A percentile compares a stretch with the other conserved stretches of the same genome.
These are phyloP conservation scores for Antrozous pallidus DNA, from an alignment of 2,797 vertebrate genomes.

Conservation along the genomic window DNA sequence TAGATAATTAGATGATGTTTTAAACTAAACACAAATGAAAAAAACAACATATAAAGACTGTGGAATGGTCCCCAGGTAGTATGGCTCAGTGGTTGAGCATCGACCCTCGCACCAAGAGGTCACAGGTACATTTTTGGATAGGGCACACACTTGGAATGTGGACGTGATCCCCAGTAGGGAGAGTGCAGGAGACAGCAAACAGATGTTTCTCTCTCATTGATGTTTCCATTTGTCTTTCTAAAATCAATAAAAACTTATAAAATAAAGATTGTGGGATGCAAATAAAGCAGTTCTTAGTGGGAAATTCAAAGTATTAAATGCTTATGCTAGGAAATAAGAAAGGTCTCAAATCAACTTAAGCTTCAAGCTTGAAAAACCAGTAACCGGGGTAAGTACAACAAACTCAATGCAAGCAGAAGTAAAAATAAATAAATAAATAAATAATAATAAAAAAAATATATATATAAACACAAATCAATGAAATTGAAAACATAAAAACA, in stretches of 20 bases:
- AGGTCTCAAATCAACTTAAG: not conserved
- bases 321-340: not conserved
- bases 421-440: no score
- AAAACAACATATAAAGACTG: not conserved
- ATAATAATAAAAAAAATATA: not conserved
- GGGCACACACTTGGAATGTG: no score
- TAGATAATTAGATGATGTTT: not conserved
- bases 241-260: no score
- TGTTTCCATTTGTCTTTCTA: no score
- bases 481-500: not conserved
- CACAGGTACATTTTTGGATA: no score
- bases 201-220: no score
- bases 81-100: no score
- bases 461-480: not conserved
- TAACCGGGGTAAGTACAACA: not conserved
- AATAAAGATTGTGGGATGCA: not conserved
- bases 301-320: not conserved
- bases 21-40: constrained; percentile 21
- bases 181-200: no score
- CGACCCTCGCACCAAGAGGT: no score
- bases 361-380: not conserved
- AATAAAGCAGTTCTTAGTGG: not conserved
- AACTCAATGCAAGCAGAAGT: not conserved
- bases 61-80: not conserved
- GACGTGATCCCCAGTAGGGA: no score